Evolutionary conservation across 2,797 vertebrate genomes (phyloP), one percentile per base, ranked within the genome.

Genomic region (Pseudochromis fuscus): DNA sequence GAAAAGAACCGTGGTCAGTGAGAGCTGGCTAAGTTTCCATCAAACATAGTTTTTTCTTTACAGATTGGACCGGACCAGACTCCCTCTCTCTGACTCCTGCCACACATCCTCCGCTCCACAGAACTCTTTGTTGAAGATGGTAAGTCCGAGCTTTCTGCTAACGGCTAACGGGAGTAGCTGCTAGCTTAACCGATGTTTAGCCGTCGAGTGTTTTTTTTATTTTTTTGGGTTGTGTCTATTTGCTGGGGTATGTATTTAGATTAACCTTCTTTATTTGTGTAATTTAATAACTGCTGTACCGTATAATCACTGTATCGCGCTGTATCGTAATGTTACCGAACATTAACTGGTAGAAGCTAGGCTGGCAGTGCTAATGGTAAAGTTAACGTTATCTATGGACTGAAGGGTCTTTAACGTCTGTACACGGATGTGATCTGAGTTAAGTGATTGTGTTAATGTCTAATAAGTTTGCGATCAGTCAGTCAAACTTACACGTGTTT

Each of bases 71-170:
- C 49, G 15, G 38, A 72, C 76, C 74, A 46, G 8, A 12, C 25
- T 51, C 35, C 15, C 65, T 46, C 33, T 58, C 77, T 61, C 72
- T 66, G 72, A 77, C 53, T 44, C 12, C 59, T 27, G 19, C 66
- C 56, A 67, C 30, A 72, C 33, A 51, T 4, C 55, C 44, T 23
- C 4, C 30, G 12, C 16, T n/a, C 49, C 8, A 71, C 63, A 84
- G 75, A 75, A 71, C 64, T 72, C 56, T 30, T 72, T 72, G 67
- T 68, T 72, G 70, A 92, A 92, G 74, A 94, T 94, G 93, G 93
- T 94, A 83, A 92, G 93, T 87, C 19, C 56, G 68, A 81, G 72
- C 63, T 40, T 55, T 13, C 23, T 24, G 87, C 88, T 90, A 89
- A 81, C 7, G n/a, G 80, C 79, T 83, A 86, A 52, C 42, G 12